Evolutionary conservation across 2,888 invertebrate genomes (phyloP).

Genomic region (Dasypogon diadema): DNA sequence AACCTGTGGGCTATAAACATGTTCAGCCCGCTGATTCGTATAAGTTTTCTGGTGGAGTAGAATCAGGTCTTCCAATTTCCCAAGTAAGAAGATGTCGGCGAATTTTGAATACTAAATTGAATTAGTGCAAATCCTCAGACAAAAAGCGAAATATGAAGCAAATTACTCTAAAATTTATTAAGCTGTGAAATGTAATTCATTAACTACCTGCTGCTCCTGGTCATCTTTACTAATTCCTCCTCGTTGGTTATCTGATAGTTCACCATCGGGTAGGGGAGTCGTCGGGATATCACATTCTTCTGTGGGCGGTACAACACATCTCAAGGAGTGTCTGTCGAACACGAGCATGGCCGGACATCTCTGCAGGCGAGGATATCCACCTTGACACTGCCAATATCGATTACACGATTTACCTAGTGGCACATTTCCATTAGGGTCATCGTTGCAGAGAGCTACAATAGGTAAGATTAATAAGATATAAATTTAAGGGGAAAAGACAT

Average conservation of each 20-base stretch:
- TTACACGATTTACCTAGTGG: slow-evolving; percentile 93
- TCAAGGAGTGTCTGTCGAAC: slow-evolving; percentile 83
- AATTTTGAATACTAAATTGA: no score
- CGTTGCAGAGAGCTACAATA: slow-evolving; percentile 84
- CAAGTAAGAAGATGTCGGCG: no score
- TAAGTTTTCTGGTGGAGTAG: no score
- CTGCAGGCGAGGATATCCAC: slow-evolving; percentile 91
- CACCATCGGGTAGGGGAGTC: slow-evolving; percentile 77
- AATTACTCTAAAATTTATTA: no score
- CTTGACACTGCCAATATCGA: slow-evolving; percentile 94
- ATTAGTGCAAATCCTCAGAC: no score
- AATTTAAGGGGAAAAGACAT: slow-evolving; percentile 20
- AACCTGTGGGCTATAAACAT: no score
- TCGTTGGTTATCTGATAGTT: slow-evolving; percentile 57
- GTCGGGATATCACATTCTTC: slow-evolving; percentile 90
- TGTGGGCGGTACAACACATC: slow-evolving; percentile 90
- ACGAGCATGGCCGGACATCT: slow-evolving; percentile 92
- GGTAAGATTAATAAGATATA: slow-evolving; percentile 32
- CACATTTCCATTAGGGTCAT: slow-evolving; percentile 91
- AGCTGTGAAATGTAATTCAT: not conserved
- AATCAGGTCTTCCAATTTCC: no score
- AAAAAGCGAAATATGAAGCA: no score
- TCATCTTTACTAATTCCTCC: slow-evolving; percentile 52
- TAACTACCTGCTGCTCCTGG: slow-evolving; percentile 53
- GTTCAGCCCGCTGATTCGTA: no score